Percentiles rank a stretch among this genome's conserved stretches.
These are phyloP conservation scores for Sebastes cheni DNA, from an alignment of 2,797 vertebrate species.

Conservation along the genomic window DNA sequence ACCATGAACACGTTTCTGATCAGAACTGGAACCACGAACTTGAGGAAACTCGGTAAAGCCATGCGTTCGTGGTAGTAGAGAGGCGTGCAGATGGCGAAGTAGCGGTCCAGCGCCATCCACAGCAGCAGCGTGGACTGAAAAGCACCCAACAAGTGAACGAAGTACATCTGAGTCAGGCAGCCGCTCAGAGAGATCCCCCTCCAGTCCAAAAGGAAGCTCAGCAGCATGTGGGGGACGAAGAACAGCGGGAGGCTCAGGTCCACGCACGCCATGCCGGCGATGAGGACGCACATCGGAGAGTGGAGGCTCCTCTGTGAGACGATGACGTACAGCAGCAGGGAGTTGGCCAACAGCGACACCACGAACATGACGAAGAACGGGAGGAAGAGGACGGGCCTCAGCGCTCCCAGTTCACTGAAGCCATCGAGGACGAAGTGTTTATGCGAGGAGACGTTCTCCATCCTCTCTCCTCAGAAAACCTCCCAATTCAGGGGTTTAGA, in stretches of 20 bases:
- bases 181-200: conserved; percentile 55
- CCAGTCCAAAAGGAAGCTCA: conserved; percentile 66
- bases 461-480: not conserved
- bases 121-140: conserved; percentile 78
- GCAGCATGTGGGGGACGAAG: conserved; percentile 66
- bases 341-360: conserved; percentile 59
- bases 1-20: conserved; percentile 45
- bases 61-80: conserved; percentile 56
- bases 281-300: conserved; percentile 78
- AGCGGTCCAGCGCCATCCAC: conserved; percentile 78
- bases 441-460: conserved; percentile 43
- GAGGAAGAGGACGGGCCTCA: conserved; percentile 57
- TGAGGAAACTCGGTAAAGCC: conserved; percentile 32
- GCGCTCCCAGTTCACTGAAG: conserved; percentile 30
- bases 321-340: conserved; percentile 61
- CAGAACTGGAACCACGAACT: conserved; percentile 20
- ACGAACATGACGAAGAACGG: conserved; percentile 45
- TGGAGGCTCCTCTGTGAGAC: conserved; percentile 54
- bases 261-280: conserved; percentile 56
- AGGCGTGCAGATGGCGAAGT: conserved; percentile 75
- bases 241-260: conserved; percentile 65
- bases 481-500: too few relatives aligned
- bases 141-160: conserved; percentile 40
- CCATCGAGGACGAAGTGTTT: conserved; percentile 34
- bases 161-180: conserved; percentile 67